Percentiles rank a stretch among this genome's conserved stretches.
Conservation (phyloP, 2,113 vertebrate genomes). For the Nothocercus nigrocapillus region DNA sequence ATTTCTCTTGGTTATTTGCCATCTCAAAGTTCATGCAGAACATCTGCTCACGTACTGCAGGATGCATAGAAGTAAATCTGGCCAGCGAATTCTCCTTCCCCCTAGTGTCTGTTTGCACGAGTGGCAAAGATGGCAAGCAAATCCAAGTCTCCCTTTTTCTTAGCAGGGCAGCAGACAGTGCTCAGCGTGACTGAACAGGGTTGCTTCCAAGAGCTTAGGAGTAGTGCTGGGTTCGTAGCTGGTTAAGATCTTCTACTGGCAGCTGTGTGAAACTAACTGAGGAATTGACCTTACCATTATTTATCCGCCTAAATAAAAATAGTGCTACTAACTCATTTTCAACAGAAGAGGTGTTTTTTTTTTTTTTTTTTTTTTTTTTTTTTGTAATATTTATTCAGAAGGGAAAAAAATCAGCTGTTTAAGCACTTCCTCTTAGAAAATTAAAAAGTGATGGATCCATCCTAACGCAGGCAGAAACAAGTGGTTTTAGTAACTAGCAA, state of each 20-base stretch:
- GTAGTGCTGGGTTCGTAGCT: not conserved
- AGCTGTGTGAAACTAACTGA: not conserved
- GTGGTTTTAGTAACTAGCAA: not conserved
- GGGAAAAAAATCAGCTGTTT: not conserved
- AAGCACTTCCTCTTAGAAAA: not conserved
- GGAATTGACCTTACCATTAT: accelerated
- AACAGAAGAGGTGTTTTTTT: not conserved
- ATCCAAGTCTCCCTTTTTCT: not conserved
- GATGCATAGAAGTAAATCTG: not conserved
- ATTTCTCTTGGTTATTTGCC: not conserved
- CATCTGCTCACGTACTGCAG: accelerated
- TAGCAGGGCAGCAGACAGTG: not conserved
- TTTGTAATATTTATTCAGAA: not conserved
- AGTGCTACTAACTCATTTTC: not conserved
- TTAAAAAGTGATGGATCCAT: not conserved
- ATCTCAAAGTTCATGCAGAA: not conserved
- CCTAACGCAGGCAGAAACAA: not conserved
- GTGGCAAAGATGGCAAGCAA: not conserved
- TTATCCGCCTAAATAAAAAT: not conserved
- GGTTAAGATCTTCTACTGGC: not conserved
- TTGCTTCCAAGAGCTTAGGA: not conserved
- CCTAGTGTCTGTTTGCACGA: not conserved
- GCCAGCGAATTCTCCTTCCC: not conserved
- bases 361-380: too few species aligned
- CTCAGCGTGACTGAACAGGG: not conserved